phyloP scores from a whole-genome alignment of 2,888 invertebrate genomes.

The Steinernema scapterisci region DNA sequence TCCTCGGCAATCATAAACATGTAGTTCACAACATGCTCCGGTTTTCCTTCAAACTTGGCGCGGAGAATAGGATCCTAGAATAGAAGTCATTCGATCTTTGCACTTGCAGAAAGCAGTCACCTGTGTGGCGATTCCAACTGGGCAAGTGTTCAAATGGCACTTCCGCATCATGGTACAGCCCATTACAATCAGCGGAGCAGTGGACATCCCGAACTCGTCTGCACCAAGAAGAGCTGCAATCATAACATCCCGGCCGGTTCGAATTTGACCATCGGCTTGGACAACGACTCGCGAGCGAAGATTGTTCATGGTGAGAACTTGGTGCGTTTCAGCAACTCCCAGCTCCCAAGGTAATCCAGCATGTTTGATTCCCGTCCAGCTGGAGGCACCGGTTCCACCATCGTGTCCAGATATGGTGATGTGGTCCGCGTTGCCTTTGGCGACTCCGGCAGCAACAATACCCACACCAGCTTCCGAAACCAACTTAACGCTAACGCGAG shows the following conservation, averaged over 20 bases:
- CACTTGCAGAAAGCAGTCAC: constrained; percentile 60
- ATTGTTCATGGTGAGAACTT: constrained; percentile 73
- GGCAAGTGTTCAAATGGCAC: constrained; percentile 97
- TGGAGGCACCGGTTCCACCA: constrained; percentile 90
- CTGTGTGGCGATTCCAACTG: constrained; percentile 97
- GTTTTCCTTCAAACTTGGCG: constrained; percentile 94
- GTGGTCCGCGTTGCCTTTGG: constrained; percentile 97
- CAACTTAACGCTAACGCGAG: constrained; percentile 92
- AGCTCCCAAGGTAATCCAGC: constrained; percentile 98
- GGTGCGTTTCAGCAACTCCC: constrained; percentile 97
- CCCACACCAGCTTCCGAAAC: constrained; percentile 99
- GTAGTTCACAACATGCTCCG: constrained; percentile 95
- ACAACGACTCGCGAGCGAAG: constrained; percentile 84
- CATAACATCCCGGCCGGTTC: constrained; percentile 93
- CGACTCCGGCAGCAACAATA: constrained; percentile 97
- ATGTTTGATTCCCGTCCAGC: constrained; percentile 95
- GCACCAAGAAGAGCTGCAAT: constrained; percentile 94
- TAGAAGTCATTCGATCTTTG: background rate
- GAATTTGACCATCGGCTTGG: constrained; percentile 92
- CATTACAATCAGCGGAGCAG: constrained; percentile 93
- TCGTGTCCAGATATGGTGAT: constrained; percentile 98
- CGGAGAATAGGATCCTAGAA: constrained; percentile 83
- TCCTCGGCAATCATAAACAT: constrained; percentile 97
- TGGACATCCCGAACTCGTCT: constrained; percentile 97
- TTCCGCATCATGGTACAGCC: constrained; percentile 99